These are phyloP conservation scores for Eristalis arbustorum DNA, from an alignment of 2,888 invertebrate genomes.

Conservation along the genomic window DNA sequence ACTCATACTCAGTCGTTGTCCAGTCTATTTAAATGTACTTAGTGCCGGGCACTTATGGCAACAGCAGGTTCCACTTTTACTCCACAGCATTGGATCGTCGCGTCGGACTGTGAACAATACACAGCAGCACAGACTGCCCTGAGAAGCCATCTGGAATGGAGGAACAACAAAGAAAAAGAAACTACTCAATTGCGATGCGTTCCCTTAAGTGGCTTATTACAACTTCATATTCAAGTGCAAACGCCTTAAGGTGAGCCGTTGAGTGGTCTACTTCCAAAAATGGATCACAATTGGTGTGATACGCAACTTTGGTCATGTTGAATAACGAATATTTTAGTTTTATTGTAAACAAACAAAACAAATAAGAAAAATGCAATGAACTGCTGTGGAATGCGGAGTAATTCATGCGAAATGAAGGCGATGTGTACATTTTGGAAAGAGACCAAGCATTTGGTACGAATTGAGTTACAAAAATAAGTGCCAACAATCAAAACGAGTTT, in stretches of 20 bases:
- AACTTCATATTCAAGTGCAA: slow-evolving; percentile 56
- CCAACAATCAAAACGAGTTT: no score
- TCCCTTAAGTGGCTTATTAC: slow-evolving; percentile 54
- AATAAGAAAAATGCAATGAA: not conserved
- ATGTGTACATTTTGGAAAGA: not conserved
- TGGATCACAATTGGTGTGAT: slow-evolving; percentile 40
- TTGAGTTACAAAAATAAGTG: no score
- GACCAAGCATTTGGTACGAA: no score
- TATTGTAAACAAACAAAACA: not conserved
- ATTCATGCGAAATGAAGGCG: not conserved
- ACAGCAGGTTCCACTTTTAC: slow-evolving; percentile 51
- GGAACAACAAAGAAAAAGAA: not conserved
- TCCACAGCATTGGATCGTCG: not conserved
- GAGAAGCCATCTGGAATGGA: slow-evolving; percentile 31
- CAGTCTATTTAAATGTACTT: slow-evolving; percentile 35
- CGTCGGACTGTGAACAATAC: slow-evolving; percentile 24
- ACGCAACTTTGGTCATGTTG: slow-evolving; percentile 29
- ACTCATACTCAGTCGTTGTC: not conserved
- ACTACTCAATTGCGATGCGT: slow-evolving; percentile 9
- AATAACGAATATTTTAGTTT: slow-evolving; percentile 29
- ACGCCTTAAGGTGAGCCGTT: slow-evolving; percentile 51
- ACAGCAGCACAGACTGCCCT: slow-evolving; percentile 24
- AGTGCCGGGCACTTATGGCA: slow-evolving; percentile 31
- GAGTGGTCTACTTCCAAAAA: slow-evolving; percentile 48
- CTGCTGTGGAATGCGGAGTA: not conserved